Evolutionary conservation across 2,888 invertebrate genomes (phyloP), one percentile per base, ranked within the genome.

Genomic region (Limnephilus auricula): DNA sequence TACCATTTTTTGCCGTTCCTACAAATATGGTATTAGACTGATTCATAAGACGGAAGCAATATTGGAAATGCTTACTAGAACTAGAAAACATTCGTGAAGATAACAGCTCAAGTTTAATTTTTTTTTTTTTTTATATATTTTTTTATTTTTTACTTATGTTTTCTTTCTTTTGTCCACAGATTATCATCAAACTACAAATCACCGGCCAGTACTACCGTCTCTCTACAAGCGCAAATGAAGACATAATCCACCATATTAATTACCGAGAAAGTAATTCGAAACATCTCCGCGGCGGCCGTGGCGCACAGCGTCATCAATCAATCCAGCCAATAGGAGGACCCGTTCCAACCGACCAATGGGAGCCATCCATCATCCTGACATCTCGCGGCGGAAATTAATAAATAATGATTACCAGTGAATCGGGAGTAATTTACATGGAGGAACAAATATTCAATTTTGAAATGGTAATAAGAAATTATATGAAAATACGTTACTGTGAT

Each of bases 151-250:
- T 84, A 45, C 82, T 91, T 87, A 90, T 83, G 30, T 45, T 32
- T 79, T 89, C 45, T 89, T 90, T 90, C 85, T 87, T 50, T 93
- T 92, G 91, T 90, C 83, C 92, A 80, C 93, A 93, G 93, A 89
- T 80, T 80, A 65, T n/a, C 3, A 65, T 65, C 65, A 65, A 65
- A 65, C 18, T 82, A 50, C 83, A 15, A 84, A 90, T 79, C 89
- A 91, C 90, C 90, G 89, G 90, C 90, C 91, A 91, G 91, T 93
- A 92, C 91, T 92, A 89, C 78, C 80, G 89, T 87, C 91, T 92
- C 93, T 91, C 90, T 37, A 18, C 79, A 50, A 79, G n/a, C 37
- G 83, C 89, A 89, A 37, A 89, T 83, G n/a, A 88, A 86, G 31
- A 86, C 37, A 32, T 65, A 86, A 65, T 65, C 18, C 86, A 65